Conservation (phyloP, 2,797 vertebrate genomes). For the Lepidocolaptes lacrymiger region DNA sequence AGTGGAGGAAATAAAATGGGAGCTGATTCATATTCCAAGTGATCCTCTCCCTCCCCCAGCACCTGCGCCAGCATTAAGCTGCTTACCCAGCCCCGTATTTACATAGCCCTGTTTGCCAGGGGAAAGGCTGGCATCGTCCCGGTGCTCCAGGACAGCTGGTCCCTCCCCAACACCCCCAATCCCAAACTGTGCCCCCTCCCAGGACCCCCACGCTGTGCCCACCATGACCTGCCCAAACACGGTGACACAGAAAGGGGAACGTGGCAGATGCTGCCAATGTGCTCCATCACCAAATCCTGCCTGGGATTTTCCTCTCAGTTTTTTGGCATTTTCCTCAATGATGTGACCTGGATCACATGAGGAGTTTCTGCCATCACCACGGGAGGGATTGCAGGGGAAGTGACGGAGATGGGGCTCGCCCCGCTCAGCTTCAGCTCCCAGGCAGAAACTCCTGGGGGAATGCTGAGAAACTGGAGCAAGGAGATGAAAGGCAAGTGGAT, state of each 20-base stretch:
- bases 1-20: slow-evolving; percentile 29
- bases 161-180: neutral
- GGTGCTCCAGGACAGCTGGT: rapidly evolving
- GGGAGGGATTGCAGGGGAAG: neutral
- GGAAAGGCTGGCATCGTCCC: neutral
- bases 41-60: neutral
- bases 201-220: neutral
- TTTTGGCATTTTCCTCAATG: neutral
- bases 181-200: neutral
- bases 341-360: rapidly evolving
- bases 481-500: neutral
- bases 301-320: neutral
- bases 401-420: neutral
- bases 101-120: neutral
- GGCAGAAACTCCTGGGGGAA: neutral
- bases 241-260: rapidly evolving
- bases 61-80: slow-evolving; percentile 12
- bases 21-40: slow-evolving; percentile 9
- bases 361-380: rapidly evolving
- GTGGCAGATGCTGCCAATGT: rapidly evolving
- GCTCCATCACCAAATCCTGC: neutral
- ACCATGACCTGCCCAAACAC: rapidly evolving
- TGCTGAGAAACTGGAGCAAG: neutral
- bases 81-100: neutral
- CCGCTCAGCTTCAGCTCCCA: neutral